Base-by-base conservation (phyloP, 2,797 vertebrate species). In the Aphelocoma californica region DNA sequence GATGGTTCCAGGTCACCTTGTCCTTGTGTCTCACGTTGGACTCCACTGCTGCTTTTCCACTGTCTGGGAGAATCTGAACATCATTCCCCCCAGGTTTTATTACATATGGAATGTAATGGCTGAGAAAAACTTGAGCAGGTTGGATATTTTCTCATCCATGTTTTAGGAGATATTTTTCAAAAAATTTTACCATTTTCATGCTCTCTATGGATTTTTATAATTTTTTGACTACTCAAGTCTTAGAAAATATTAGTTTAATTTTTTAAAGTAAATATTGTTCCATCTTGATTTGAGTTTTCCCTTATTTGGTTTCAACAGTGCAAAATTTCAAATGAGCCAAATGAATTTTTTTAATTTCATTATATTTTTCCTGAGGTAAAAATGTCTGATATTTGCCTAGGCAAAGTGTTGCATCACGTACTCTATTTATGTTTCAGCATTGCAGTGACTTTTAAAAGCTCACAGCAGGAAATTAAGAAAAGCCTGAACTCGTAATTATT, bases 401-500 rank as follows among this genome's bases (percentile, higher is more conserved):
- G 96, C 78, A 85, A 93, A 95, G 54, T 58, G 86, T 94, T 97
- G 93, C 94, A 96, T 96, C 96, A 96, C 90, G 82, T 95, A 96
- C 74, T 96, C 90, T 96, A 93, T 95, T 96, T 97, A 95, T 97
- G 93, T 90, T 95, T 95, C 95, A 96, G 93, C 57, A 73, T 92
- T 88, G 54, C 90, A 40, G 73, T 92, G 60, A 95, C 95, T 95
- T 96, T 97, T 96, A 96, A 96, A 96, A 97, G 95, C 93, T 94
- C 94, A 94, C 94, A 96, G 95, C 94, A 97, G 96, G 94, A 94
- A 96, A 97, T 96, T 90, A 96, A 95, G 94, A 94, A 96, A 96
- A 94, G 86, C 89, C 56, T 95, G 95, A 96, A 96, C 92, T 95
- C 92, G 44, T 95, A 95, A 95, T 97, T 96, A 96, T 96, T 95